Base-by-base conservation (phyloP, 2,888 invertebrate species). In the Andricus quercusramuli region DNA sequence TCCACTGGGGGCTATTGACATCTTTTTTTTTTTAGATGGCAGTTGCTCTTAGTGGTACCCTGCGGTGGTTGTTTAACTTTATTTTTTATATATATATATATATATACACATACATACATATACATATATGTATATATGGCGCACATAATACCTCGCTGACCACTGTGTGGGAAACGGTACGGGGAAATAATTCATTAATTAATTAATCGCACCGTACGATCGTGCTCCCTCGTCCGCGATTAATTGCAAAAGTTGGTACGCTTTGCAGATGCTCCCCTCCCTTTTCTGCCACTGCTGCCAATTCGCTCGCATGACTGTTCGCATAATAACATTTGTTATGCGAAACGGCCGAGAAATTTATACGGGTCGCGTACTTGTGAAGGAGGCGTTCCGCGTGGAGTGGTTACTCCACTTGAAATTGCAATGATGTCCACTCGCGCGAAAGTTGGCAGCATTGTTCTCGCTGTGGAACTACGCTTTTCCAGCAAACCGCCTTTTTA, bases 241-340 rank as follows among this genome's bases (percentile, higher is more conserved):
- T 83, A 83, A 83, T 83, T 82, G 82, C 81, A 83, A 83, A 83
- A 83, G 83, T 83, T 83, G 77, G 82, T 78, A 76, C 82, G 83
- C 81, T 81, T 80, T 82, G 80, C 84, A 82, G 82, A 84, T 84
- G 82, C 79, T 78, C 77, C 77, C 79, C 76, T 44, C 65, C 64
- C 65, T 78, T 64, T 44, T 47, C 68, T 79, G 65, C 74, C 80
- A 80, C 74, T 78, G 78, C 82, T 80, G 81, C 80, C 81, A 80
- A 79, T 82, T 80, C 81, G 79, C 81, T 82, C 83, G 81, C 80
- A 82, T 84, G 83, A 80, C 82, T 80, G 83, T 84, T 83, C 80
- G 82, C 82, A 84, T 84, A 84, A 82, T 82, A 84, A 82, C 82
- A 82, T 82, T 82, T 84, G 84, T 84, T 82, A 82, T 84, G 81